phyloP scores from a whole-genome alignment of 2,113 vertebrate species.

The Cavia aperea region DNA sequence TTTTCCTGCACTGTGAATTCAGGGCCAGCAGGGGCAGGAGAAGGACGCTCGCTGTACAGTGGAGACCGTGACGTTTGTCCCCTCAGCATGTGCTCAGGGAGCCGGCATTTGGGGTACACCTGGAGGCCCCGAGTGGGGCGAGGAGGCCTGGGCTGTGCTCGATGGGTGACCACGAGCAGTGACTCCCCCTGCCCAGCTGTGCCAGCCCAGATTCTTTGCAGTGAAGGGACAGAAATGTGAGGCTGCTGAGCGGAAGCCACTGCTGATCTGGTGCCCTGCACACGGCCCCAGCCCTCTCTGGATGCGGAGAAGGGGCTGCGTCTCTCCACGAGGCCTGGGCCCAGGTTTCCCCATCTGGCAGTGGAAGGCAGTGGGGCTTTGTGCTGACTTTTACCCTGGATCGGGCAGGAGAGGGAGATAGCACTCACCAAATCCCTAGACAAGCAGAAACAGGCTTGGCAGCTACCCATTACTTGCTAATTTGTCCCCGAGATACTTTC shows the following conservation, averaged over 20 bases:
- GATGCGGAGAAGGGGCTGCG: too few relatives aligned
- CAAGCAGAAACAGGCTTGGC: neutral
- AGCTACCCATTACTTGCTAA: neutral
- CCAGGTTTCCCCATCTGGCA: neutral
- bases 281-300: too few relatives aligned
- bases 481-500: neutral
- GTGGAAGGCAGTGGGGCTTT: too few relatives aligned
- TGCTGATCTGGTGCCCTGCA: neutral
- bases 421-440: too few relatives aligned
- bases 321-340: neutral
- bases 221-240: neutral
- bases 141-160: neutral
- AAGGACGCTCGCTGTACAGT: too few relatives aligned
- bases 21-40: neutral
- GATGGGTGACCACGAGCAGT: accelerated
- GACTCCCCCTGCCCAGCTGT: neutral
- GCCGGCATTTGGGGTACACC: neutral
- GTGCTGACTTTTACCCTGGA: too few relatives aligned
- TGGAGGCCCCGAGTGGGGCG: accelerated
- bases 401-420: too few relatives aligned
- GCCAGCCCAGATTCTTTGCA: neutral
- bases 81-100: accelerated
- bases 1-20: neutral
- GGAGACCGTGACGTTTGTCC: accelerated
- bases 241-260: neutral